These are phyloP conservation scores for Montipora sp. DNA, from an alignment of 64 coral and sea anemone species.

Conservation along the genomic window DNA sequence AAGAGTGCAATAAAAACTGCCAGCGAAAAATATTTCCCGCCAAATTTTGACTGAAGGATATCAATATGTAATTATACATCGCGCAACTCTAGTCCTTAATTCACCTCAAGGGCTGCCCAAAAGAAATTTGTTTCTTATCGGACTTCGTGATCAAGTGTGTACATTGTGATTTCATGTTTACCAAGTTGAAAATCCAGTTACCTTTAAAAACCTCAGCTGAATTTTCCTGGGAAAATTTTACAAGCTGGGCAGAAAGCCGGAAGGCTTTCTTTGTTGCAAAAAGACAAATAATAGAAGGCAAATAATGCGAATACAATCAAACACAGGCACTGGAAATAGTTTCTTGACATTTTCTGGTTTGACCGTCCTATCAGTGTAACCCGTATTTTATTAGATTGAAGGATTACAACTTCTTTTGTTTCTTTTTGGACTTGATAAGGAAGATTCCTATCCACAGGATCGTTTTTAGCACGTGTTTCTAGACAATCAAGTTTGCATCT, in stretches of 20 bases:
- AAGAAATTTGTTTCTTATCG: neutral
- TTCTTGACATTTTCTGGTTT: neutral
- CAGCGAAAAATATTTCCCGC: neutral
- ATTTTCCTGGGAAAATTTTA: no score
- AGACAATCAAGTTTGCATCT: neutral
- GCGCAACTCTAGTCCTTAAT: neutral
- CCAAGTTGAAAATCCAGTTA: no score
- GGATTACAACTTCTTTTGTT: neutral
- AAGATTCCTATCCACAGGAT: neutral
- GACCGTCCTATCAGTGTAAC: neutral
- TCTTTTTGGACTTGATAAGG: neutral
- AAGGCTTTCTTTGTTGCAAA: neutral
- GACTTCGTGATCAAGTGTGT: neutral
- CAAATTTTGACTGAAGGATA: neutral
- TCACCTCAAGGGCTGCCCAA: neutral
- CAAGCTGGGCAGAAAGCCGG: no score
- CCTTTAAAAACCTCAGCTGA: no score
- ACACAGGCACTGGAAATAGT: neutral
- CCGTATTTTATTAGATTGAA: neutral
- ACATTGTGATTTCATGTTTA: neutral
- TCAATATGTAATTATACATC: neutral
- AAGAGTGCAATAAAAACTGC: neutral
- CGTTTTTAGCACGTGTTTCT: neutral
- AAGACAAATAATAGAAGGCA: neutral
- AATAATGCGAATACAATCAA: neutral